Evolutionary conservation across 2,113 vertebrate genomes (phyloP).

Genomic region (Pluvianellus socialis): DNA sequence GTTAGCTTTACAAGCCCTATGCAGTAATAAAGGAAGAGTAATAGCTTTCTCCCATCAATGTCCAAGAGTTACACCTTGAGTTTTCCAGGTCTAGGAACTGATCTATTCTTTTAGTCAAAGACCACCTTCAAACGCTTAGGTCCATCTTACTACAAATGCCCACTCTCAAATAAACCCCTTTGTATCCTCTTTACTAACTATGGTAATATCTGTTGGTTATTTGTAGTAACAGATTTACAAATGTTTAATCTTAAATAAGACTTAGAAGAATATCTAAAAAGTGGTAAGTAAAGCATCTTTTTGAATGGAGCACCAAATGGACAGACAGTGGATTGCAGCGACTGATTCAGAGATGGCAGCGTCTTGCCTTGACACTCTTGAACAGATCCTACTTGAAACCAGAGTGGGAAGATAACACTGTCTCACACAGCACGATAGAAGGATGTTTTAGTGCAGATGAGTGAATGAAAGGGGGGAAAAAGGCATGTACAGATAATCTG

Average conservation of each 20-base stretch:
- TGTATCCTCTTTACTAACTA: neutral
- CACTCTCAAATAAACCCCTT: neutral
- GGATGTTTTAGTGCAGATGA: neutral
- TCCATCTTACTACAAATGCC: neutral
- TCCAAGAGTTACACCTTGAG: neutral
- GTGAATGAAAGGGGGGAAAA: neutral
- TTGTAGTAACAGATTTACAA: neutral
- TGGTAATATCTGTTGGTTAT: neutral
- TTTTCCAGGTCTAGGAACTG: neutral
- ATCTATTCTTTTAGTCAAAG: neutral
- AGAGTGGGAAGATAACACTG: neutral
- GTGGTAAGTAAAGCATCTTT: neutral
- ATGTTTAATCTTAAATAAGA: neutral
- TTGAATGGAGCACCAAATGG: neutral
- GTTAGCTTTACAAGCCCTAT: neutral
- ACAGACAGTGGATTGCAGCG: neutral
- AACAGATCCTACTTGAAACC: neutral
- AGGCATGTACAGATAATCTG: neutral
- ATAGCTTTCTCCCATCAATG: neutral
- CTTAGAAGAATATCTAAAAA: neutral
- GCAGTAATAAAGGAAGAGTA: neutral
- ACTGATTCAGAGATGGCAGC: neutral
- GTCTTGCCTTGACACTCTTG: neutral
- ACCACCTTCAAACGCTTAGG: neutral
- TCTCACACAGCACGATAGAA: neutral